Percentiles rank a stretch among this genome's conserved stretches.
Conservation (phyloP, 2,888 invertebrate species). For the Dicyrtomina minuta region DNA sequence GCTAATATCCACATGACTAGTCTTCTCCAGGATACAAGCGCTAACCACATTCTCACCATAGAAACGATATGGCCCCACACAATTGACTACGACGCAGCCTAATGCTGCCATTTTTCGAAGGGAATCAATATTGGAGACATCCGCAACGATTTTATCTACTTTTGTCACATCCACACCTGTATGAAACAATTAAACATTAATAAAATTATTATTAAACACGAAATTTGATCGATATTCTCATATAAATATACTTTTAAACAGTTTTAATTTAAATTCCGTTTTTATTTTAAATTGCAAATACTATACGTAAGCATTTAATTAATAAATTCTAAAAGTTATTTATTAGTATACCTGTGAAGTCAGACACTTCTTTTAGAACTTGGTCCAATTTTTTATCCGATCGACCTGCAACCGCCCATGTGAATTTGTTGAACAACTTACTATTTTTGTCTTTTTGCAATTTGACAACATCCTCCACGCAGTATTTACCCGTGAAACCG, state of each 20-base stretch:
- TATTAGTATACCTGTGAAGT: constrained; percentile 60
- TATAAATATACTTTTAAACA: background rate
- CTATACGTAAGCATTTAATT: background rate
- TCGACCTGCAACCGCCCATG: constrained; percentile 90
- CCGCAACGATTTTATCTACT: constrained; percentile 55
- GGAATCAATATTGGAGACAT: constrained; percentile 71
- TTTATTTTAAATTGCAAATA: background rate
- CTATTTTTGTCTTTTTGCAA: constrained; percentile 57
- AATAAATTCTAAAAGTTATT: too few relatives aligned
- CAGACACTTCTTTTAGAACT: constrained; percentile 59
- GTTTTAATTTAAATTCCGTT: background rate
- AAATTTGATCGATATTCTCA: constrained; percentile 4
- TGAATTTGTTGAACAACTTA: too few relatives aligned
- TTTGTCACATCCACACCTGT: constrained; percentile 12
- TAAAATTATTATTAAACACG: too few relatives aligned
- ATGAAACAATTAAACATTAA: background rate
- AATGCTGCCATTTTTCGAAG: constrained; percentile 76
- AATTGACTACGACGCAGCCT: constrained; percentile 79
- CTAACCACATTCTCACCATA: constrained; percentile 86
- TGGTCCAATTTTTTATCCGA: constrained; percentile 62
- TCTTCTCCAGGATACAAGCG: constrained; percentile 76
- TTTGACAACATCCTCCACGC: constrained; percentile 67
- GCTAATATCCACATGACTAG: constrained; percentile 88
- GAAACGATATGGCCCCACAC: constrained; percentile 85
- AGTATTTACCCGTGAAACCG: constrained; percentile 87